phyloP scores from a whole-genome alignment of 2,888 invertebrate species.

The Sinelater perroti region DNA sequence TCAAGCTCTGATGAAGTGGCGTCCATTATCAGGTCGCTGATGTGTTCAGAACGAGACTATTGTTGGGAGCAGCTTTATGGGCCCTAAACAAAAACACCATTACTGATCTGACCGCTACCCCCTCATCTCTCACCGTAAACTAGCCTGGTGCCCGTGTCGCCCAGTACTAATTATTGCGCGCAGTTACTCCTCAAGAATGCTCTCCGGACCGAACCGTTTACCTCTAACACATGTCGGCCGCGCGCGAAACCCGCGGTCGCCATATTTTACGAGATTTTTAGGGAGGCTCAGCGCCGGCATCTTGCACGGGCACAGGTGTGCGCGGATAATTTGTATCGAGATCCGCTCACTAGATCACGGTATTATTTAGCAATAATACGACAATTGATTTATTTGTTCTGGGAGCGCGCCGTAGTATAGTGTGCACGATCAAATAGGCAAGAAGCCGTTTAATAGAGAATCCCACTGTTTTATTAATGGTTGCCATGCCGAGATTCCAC shows the following conservation, averaged over 20 bases:
- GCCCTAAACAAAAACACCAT: conserved; percentile 58
- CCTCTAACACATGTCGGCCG: conserved; percentile 17
- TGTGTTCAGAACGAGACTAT: conserved; percentile 54
- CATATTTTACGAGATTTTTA: conserved; percentile 23
- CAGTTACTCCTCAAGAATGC: conserved; percentile 24
- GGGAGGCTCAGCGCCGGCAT: conserved; percentile 27
- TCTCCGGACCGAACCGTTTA: conserved; percentile 18
- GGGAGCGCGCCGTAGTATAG: conserved; percentile 50
- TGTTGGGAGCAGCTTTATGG: conserved; percentile 55
- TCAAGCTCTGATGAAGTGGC: conserved; percentile 50
- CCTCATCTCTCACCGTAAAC: conserved; percentile 39
- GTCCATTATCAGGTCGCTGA: conserved; percentile 54
- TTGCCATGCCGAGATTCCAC: conserved; percentile 53
- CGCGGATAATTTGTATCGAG: conserved; percentile 47
- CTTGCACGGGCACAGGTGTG: conserved; percentile 41
- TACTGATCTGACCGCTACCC: conserved; percentile 49
- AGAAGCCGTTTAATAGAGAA: conserved; percentile 54
- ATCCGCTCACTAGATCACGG: conserved; percentile 47
- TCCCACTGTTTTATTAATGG: conserved; percentile 60
- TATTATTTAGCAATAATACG: conserved; percentile 53
- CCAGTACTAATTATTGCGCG: conserved; percentile 35
- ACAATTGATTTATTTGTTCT: conserved; percentile 53
- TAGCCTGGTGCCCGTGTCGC: conserved; percentile 36
- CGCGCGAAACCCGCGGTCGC: conserved; percentile 19
- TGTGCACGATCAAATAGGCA: conserved; percentile 54